Conservation (phyloP, 2,113 vertebrate species). For the Tyrannus savana region DNA sequence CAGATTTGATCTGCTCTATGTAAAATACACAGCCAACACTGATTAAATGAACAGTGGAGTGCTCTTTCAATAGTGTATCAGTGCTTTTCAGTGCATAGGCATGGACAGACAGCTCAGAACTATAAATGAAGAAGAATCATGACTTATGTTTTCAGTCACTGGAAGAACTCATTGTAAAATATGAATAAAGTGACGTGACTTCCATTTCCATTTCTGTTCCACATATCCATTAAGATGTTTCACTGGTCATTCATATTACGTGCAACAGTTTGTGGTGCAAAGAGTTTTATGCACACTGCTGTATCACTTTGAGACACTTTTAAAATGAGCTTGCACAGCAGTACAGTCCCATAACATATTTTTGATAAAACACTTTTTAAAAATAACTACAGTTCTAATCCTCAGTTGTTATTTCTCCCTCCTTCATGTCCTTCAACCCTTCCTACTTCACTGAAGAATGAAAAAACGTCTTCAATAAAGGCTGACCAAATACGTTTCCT, state of each 20-base stretch:
- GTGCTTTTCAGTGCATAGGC: conserved; percentile 42
- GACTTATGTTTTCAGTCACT: neutral
- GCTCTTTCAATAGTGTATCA: conserved; percentile 49
- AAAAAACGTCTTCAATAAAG: neutral
- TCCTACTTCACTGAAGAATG: neutral
- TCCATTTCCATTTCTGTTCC: neutral
- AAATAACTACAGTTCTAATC: neutral
- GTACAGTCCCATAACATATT: neutral
- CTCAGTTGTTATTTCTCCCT: neutral
- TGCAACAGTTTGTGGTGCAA: neutral
- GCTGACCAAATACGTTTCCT: neutral
- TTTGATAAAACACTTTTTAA: neutral
- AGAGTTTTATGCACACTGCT: neutral
- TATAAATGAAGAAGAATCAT: neutral
- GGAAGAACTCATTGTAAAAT: conserved; percentile 17
- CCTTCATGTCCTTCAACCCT: neutral
- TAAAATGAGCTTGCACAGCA: neutral
- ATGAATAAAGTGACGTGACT: neutral
- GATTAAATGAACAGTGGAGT: conserved; percentile 67
- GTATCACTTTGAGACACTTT: neutral
- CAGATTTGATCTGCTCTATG: conserved; percentile 64
- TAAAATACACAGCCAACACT: conserved; percentile 53
- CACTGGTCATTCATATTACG: neutral
- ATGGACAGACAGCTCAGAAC: conserved; percentile 19
- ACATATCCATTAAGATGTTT: neutral